Evolutionary conservation across 2,113 vertebrate genomes (phyloP).

Genomic region (Chlorodrepanis virens): DNA sequence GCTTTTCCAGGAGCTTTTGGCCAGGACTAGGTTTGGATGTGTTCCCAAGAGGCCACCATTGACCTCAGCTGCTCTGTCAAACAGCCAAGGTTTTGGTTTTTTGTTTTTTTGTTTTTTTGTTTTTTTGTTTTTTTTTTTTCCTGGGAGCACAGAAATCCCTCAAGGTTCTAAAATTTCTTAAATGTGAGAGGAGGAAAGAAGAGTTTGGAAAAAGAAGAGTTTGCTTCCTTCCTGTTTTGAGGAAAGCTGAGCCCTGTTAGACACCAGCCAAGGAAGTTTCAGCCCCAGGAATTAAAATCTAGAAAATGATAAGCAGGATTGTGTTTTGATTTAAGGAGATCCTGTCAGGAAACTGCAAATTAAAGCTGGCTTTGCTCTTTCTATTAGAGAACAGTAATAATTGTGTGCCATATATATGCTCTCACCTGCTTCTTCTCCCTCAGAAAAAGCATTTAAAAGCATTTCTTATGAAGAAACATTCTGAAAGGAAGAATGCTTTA

Average conservation of each 20-base stretch:
- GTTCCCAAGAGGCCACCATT: background rate
- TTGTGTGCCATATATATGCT: background rate
- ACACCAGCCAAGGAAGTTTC: background rate
- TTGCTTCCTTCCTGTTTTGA: background rate
- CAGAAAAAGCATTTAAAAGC: background rate
- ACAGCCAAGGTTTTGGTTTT: background rate
- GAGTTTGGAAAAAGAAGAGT: background rate
- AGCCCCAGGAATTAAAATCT: background rate
- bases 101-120: too few species aligned
- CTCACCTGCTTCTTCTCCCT: background rate
- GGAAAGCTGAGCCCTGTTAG: background rate
- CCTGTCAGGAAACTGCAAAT: background rate
- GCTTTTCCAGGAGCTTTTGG: background rate
- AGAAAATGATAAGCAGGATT: background rate
- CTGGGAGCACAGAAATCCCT: background rate
- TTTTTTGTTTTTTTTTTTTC: background rate
- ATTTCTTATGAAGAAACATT: background rate
- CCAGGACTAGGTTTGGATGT: background rate
- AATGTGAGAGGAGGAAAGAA: background rate
- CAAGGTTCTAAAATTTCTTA: background rate
- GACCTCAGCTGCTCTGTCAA: background rate
- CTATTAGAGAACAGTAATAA: background rate
- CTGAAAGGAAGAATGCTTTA: background rate
- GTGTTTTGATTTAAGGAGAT: background rate
- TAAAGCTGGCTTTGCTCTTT: background rate